Evolutionary conservation across 2,113 vertebrate genomes (phyloP), one percentile per base, ranked within the genome.

Genomic region (Falco punctatus): DNA sequence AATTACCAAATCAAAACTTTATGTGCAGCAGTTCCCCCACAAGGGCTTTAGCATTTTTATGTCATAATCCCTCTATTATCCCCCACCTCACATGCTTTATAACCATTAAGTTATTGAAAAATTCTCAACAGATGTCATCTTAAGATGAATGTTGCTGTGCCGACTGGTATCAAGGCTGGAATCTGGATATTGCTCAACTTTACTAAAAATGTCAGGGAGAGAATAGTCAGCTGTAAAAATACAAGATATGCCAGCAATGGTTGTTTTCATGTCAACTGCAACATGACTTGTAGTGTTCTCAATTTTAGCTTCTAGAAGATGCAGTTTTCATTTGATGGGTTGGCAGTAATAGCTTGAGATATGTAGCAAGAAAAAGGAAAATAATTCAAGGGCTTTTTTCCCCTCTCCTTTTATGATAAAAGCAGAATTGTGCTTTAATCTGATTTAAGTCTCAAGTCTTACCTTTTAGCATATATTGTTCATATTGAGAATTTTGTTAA

Each of bases 41-140:
- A 90, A 94, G 97, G 98, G 97, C 98, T 97, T 98, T 98, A 98
- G 98, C 98, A 98, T 98, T 98, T 98, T 98, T 98, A 98, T 98
- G 97, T 98, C 98, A 98, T 98, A 98, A 98, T 98, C 98, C 98
- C 94, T 95, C 98, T 95, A 94, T 92, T 97, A 96, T 97, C 89
- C 96, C 91, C 90, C 97, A 96, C 96, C 96, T 97, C 97, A 97
- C 95, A 94, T 96, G 97, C 98, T 98, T 98, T 97, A 98, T 98
- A 98, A 98, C 97, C 98, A 98, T 99, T 98, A 98, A 94, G 97
- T 98, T 98, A 98, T 98, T 98, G 98, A 98, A 98, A 98, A 98
- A 98, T 98, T 98, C 98, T 99, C 98, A 98, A 97, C 98, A 98
- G 98, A 99, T 98, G 98, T 99, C 99, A 98, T 97, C 97, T 95